Percentiles rank a stretch among this genome's conserved stretches.
Evolutionary conservation across 2,113 vertebrate genomes (phyloP).

Genomic region (Rattus rattus): DNA sequence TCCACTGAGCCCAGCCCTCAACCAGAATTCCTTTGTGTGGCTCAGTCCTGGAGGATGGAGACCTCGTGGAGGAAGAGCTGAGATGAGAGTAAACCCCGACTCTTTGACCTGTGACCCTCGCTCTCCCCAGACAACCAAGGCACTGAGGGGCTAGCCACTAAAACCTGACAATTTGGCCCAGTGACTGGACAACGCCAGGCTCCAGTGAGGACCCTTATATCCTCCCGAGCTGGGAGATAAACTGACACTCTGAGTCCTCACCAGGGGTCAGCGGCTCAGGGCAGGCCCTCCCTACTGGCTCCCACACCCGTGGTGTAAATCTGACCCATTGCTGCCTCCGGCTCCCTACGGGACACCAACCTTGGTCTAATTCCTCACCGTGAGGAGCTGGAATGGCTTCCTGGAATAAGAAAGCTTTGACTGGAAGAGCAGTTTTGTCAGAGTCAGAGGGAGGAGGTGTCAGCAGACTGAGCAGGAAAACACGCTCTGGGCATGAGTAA

Average conservation of each 20-base stretch:
- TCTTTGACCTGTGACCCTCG: neutral
- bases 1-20: neutral
- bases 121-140: neutral
- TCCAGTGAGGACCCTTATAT: neutral
- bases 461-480: neutral
- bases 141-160: neutral
- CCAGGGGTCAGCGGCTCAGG: neutral
- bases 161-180: neutral
- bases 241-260: neutral
- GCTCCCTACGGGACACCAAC: constrained; percentile 24
- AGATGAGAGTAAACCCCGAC: neutral
- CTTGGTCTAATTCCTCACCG: neutral
- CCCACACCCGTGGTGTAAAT: neutral
- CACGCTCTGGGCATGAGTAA: neutral
- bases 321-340: constrained; percentile 26
- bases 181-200: neutral
- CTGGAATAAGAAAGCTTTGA: constrained; percentile 6
- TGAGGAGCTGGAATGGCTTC: neutral
- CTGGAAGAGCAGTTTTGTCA: neutral
- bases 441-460: neutral
- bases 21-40: neutral
- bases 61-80: neutral
- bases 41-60: neutral
- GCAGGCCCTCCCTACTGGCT: neutral
- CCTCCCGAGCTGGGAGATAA: neutral